Evolutionary conservation across 2,888 invertebrate species (phyloP).

Genomic region (Cantharis lateralis): DNA sequence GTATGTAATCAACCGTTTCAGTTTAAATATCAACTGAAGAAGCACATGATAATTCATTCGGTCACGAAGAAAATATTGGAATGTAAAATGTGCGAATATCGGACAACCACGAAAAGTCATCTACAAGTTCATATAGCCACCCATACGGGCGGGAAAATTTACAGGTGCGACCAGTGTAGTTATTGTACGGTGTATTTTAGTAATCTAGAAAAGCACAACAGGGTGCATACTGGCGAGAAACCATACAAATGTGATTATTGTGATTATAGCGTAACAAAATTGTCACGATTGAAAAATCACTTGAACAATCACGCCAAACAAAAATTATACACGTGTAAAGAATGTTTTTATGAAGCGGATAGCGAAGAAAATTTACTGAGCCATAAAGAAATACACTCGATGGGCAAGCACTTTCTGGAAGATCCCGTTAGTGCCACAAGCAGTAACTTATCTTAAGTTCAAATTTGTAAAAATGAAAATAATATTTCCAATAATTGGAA

Average conservation of each 20-base stretch:
- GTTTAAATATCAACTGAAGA: constrained; percentile 3
- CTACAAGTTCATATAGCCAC: constrained; percentile 12
- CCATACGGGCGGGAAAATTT: constrained; percentile 10
- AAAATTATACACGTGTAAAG: not conserved
- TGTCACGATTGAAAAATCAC: not conserved
- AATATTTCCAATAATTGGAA: not conserved
- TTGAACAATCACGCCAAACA: not conserved
- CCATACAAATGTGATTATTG: constrained; percentile 5
- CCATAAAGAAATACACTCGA: constrained; percentile 4
- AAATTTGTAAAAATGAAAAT: not conserved
- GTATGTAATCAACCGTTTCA: constrained; percentile 3
- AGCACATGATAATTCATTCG: constrained; percentile 5
- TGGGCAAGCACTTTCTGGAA: constrained; percentile 1
- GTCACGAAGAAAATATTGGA: not conserved
- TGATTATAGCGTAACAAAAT: constrained; percentile 1
- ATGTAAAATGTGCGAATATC: constrained; percentile 10
- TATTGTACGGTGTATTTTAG: constrained; percentile 11
- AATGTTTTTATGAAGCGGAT: constrained; percentile 2
- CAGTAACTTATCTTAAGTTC: not conserved
- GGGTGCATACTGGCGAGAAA: constrained; percentile 3
- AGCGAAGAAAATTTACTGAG: not conserved
- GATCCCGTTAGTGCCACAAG: not conserved
- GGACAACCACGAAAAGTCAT: not conserved
- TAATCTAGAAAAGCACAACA: constrained; percentile 5
- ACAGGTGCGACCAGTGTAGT: constrained; percentile 8